phyloP scores from a whole-genome alignment of 2,888 invertebrate genomes.

The Platycheirus rosarum region DNA sequence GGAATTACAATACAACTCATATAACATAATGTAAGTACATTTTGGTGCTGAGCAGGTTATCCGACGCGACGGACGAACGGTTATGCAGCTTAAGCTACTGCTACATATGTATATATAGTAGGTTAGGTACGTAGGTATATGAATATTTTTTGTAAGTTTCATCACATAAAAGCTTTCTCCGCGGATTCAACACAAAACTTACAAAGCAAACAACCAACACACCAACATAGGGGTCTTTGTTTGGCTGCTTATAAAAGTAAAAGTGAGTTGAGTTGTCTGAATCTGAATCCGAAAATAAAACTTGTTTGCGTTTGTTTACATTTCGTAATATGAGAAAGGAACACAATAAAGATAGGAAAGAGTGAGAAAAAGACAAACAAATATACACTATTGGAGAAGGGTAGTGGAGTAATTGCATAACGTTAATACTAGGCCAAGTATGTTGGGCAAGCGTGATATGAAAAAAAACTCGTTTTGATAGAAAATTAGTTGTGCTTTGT shows the following conservation, averaged over 20 bases:
- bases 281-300: slow-evolving; percentile 64
- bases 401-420: slow-evolving; percentile 74
- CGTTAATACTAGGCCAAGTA: slow-evolving; percentile 74
- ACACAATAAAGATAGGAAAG: slow-evolving; percentile 72
- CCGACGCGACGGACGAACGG: slow-evolving; percentile 16
- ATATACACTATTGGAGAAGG: slow-evolving; percentile 53
- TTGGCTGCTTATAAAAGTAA: slow-evolving; percentile 71
- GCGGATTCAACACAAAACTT: slow-evolving; percentile 63
- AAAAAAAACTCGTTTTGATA: slow-evolving; percentile 69
- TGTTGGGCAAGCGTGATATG: slow-evolving; percentile 71
- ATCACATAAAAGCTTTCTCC: slow-evolving; percentile 73
- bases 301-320: slow-evolving; percentile 74
- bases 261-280: slow-evolving; percentile 59
- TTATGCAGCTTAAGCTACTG: slow-evolving; percentile 36
- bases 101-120: too few species aligned
- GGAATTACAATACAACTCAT: slow-evolving; percentile 40
- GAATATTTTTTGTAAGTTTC: slow-evolving; percentile 40
- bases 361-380: slow-evolving; percentile 71
- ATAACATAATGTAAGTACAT: slow-evolving; percentile 26
- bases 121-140: slow-evolving; percentile 23
- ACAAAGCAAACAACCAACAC: slow-evolving; percentile 48
- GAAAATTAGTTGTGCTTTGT: slow-evolving; percentile 72
- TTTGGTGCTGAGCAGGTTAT: neutral
- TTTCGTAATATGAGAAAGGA: slow-evolving; percentile 74
- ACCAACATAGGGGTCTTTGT: slow-evolving; percentile 61